Percentiles rank a stretch among this genome's conserved stretches.
Conservation (phyloP, 2,888 invertebrate species). For the Machimus atricapillus region DNA sequence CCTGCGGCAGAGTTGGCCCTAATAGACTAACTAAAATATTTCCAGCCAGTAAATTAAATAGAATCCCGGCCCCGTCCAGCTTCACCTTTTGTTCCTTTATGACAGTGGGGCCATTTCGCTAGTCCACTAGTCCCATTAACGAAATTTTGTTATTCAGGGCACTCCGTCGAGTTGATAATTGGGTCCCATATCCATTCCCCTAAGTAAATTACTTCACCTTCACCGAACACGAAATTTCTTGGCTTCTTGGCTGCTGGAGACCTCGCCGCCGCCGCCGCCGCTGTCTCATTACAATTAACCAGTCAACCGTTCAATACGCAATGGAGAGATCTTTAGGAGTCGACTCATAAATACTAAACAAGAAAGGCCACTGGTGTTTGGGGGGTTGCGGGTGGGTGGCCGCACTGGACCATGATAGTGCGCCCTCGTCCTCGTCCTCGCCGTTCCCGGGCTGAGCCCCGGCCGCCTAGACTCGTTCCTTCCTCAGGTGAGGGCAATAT, state of each 20-base stretch:
- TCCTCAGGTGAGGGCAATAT: constrained; percentile 34
- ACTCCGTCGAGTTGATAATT: constrained; percentile 34
- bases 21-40: constrained; percentile 33
- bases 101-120: constrained; percentile 29
- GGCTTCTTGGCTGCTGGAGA: constrained; percentile 21
- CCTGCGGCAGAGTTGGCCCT: background rate
- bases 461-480: background rate
- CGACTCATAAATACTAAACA: constrained; percentile 39
- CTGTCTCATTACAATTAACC: constrained; percentile 38
- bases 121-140: constrained; percentile 34
- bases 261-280: background rate
- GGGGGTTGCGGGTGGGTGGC: background rate
- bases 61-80: background rate
- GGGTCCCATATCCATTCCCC: constrained; percentile 40
- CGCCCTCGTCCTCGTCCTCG: too few species aligned
- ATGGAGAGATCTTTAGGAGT: constrained; percentile 34
- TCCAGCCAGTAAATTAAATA: constrained; percentile 37
- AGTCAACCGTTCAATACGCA: constrained; percentile 39
- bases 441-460: background rate
- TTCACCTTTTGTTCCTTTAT: constrained; percentile 37
- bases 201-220: constrained; percentile 40
- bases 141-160: constrained; percentile 40
- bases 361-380: constrained; percentile 4
- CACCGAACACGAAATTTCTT: constrained; percentile 28
- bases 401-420: background rate